Percentiles rank a stretch among this genome's conserved stretches.
These are phyloP conservation scores for Ruditapes philippinarum DNA, from an alignment of 1,140 invertebrate species.

Conservation along the genomic window DNA sequence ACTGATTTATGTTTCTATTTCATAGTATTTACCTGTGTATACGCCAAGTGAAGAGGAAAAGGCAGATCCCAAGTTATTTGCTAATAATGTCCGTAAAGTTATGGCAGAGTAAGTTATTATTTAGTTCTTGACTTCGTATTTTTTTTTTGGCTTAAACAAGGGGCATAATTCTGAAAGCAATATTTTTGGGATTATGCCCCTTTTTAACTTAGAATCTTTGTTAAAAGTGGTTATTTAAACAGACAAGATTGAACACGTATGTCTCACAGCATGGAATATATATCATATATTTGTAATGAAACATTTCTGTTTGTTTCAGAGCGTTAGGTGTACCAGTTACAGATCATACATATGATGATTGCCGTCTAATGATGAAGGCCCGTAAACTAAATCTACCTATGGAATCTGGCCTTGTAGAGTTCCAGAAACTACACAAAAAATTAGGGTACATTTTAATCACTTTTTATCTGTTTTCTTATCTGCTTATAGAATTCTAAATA, in stretches of 20 bases:
- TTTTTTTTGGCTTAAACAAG: too few relatives aligned
- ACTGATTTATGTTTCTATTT: too few relatives aligned
- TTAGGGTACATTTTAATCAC: conserved; percentile 85
- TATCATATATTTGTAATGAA: too few relatives aligned
- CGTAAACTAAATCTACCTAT: conserved; percentile 93
- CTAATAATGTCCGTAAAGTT: conserved; percentile 94
- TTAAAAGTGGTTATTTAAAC: too few relatives aligned
- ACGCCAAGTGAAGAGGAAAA: conserved; percentile 95
- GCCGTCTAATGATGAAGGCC: conserved; percentile 93
- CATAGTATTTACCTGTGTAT: conserved; percentile 95
- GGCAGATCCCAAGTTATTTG: conserved; percentile 95
- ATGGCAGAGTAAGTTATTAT: conserved; percentile 98
- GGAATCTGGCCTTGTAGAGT: conserved; percentile 92
- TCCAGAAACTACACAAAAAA: conserved; percentile 90
- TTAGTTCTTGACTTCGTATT: too few relatives aligned
- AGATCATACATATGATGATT: conserved; percentile 98
- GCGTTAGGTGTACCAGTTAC: conserved; percentile 93
- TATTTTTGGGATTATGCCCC: too few relatives aligned
- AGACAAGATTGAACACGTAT: too few relatives aligned
- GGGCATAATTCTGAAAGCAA: too few relatives aligned
- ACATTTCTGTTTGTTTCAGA: conserved; percentile 90
- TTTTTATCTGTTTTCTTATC: too few relatives aligned
- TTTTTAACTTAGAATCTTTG: too few relatives aligned
- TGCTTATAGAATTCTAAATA: too few relatives aligned
- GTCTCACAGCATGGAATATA: too few relatives aligned